Percentiles rank a stretch among this genome's conserved stretches.
These are phyloP conservation scores for Brachyistius frenatus DNA, from an alignment of 2,113 vertebrate species.

Conservation along the genomic window DNA sequence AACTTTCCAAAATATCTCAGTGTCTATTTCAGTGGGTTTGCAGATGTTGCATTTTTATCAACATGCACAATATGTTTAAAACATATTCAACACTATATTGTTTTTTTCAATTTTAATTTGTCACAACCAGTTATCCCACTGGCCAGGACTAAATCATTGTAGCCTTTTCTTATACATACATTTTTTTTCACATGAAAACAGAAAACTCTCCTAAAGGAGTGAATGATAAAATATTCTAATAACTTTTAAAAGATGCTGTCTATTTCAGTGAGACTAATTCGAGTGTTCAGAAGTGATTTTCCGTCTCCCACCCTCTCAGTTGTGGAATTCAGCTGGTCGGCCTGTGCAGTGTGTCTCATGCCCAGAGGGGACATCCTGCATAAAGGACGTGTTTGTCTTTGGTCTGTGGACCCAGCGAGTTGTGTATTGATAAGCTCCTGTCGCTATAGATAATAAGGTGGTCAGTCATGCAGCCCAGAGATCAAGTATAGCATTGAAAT, in stretches of 20 bases:
- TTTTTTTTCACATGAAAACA: no score
- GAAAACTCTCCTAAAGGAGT: no score
- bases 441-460: constrained; percentile 89
- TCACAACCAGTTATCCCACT: no score
- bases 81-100: no score
- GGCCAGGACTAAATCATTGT: no score
- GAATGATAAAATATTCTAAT: no score
- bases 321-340: constrained; percentile 78
- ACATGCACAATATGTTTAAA: no score
- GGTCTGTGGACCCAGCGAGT: constrained; percentile 81
- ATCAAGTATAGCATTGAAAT: constrained; percentile 92
- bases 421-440: constrained; percentile 83
- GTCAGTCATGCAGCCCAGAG: constrained; percentile 91
- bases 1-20: no score
- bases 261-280: constrained; percentile 2
- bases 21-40: no score
- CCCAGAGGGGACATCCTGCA: constrained; percentile 74
- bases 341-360: constrained; percentile 78
- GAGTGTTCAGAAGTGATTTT: constrained; percentile 43
- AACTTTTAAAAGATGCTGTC: not conserved
- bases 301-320: constrained; percentile 46
- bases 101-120: no score
- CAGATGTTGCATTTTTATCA: no score
- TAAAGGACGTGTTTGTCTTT: constrained; percentile 90
- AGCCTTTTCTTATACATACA: no score